Conservation (phyloP, 2,888 invertebrate species). For the Mamestra brassicae region DNA sequence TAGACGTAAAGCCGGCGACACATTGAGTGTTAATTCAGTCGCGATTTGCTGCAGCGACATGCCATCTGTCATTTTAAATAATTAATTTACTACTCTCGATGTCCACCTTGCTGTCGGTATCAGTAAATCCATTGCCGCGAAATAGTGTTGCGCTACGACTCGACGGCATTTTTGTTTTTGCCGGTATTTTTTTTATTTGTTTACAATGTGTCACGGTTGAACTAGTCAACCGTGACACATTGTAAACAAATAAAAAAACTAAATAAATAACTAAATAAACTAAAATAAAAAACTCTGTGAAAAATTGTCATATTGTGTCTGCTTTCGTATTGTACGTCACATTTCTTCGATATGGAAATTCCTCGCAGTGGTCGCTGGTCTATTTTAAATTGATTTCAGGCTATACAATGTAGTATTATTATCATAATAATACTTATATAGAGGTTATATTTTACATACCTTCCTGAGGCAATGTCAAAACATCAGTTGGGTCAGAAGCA, state of each 20-base stretch:
- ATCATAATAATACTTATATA: neutral
- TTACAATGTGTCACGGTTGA: neutral
- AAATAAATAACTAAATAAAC: too few species aligned
- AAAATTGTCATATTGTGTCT: too few species aligned
- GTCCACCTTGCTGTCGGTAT: slow-evolving; percentile 9
- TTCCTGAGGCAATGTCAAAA: slow-evolving; percentile 98
- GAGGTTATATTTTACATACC: slow-evolving; percentile 91
- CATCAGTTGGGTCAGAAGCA: slow-evolving; percentile 96
- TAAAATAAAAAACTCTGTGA: too few species aligned
- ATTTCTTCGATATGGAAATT: neutral
- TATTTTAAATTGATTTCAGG: neutral
- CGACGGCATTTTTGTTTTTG: neutral
- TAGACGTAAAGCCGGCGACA: slow-evolving; percentile 5
- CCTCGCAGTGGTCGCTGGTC: too few species aligned
- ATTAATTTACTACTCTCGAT: slow-evolving; percentile 26
- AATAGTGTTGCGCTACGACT: slow-evolving; percentile 1
- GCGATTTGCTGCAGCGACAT: slow-evolving; percentile 5
- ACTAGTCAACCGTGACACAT: too few species aligned
- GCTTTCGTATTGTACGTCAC: neutral
- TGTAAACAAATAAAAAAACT: too few species aligned
- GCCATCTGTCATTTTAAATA: slow-evolving; percentile 24
- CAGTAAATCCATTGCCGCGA: neutral
- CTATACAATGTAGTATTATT: too few species aligned
- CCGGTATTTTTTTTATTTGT: neutral
- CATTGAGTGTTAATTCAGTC: slow-evolving; percentile 6